phyloP scores from a whole-genome alignment of 2,888 invertebrate genomes.

The Petrolisthes manimaculis region DNA sequence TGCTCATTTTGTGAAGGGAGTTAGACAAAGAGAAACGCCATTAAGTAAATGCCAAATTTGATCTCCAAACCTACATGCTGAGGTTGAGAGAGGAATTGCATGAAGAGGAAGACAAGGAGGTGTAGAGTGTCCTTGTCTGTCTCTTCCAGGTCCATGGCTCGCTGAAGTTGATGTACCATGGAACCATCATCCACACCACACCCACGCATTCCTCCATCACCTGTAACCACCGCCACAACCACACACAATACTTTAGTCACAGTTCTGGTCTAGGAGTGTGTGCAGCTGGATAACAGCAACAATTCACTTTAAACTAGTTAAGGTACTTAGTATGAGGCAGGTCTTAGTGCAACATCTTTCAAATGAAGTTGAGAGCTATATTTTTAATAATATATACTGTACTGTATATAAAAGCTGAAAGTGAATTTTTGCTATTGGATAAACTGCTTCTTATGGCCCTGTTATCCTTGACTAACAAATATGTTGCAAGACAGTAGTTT shows the following conservation, averaged over 20 bases:
- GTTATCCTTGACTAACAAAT: too few relatives aligned
- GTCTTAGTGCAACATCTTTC: too few relatives aligned
- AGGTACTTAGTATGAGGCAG: too few relatives aligned
- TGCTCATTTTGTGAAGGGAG: not conserved
- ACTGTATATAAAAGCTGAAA: too few relatives aligned
- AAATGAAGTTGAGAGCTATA: too few relatives aligned
- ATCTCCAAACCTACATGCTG: slow-evolving; percentile 74
- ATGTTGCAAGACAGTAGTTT: too few relatives aligned
- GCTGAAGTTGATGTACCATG: slow-evolving; percentile 62
- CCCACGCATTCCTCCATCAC: slow-evolving; percentile 54
- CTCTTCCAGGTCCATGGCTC: slow-evolving; percentile 91
- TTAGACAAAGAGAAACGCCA: not conserved
- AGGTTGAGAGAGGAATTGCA: slow-evolving; percentile 91
- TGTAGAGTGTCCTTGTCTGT: slow-evolving; percentile 96
- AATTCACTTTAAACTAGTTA: too few relatives aligned
- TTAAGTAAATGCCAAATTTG: not conserved
- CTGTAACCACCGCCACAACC: slow-evolving; percentile 33
- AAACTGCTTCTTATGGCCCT: too few relatives aligned
- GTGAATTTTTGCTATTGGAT: too few relatives aligned
- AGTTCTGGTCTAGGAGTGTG: too few relatives aligned
- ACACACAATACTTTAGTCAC: not conserved
- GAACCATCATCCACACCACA: slow-evolving; percentile 56
- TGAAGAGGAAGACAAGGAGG: slow-evolving; percentile 91
- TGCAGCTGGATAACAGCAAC: too few relatives aligned
- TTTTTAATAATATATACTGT: too few relatives aligned